These are phyloP conservation scores for Calameuta filiformis DNA, from an alignment of 2,888 invertebrate genomes.

Conservation along the genomic window DNA sequence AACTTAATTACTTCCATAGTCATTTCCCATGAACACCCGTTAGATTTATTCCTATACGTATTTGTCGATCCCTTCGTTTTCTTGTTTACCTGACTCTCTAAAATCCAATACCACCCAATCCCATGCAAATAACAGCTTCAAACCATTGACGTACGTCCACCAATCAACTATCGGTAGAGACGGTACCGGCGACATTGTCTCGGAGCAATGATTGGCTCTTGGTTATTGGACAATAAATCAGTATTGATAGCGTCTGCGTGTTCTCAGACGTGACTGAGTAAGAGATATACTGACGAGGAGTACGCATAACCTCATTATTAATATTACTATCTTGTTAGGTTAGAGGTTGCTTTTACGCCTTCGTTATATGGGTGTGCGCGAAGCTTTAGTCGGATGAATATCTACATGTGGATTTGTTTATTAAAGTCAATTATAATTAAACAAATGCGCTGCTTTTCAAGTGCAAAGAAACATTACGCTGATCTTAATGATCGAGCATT, in stretches of 20 bases:
- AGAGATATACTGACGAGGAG: constrained; percentile 31
- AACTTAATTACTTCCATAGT: not conserved
- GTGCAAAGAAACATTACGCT: not conserved
- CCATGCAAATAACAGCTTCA: not conserved
- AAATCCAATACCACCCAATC: not conserved
- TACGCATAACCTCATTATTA: constrained; percentile 32
- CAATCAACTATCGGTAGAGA: not conserved
- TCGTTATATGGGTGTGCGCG: not conserved
- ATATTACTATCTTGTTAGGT: constrained; percentile 13
- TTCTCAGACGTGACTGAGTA: constrained; percentile 20
- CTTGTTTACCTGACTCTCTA: not conserved
- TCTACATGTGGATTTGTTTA: not conserved
- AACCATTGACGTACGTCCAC: not conserved
- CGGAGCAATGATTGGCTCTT: constrained; percentile 28
- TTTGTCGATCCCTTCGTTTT: not conserved
- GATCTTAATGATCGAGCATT: not conserved
- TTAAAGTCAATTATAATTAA: not conserved
- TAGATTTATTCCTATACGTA: not conserved
- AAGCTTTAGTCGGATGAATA: not conserved
- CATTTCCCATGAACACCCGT: not conserved
- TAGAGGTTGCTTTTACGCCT: not conserved
- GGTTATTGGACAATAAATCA: constrained; percentile 49
- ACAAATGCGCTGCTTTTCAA: not conserved
- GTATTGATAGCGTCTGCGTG: constrained; percentile 41
- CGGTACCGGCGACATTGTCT: constrained; percentile 5